Evolutionary conservation across 2,888 invertebrate species (phyloP).

Genomic region (Corbicula japonica): DNA sequence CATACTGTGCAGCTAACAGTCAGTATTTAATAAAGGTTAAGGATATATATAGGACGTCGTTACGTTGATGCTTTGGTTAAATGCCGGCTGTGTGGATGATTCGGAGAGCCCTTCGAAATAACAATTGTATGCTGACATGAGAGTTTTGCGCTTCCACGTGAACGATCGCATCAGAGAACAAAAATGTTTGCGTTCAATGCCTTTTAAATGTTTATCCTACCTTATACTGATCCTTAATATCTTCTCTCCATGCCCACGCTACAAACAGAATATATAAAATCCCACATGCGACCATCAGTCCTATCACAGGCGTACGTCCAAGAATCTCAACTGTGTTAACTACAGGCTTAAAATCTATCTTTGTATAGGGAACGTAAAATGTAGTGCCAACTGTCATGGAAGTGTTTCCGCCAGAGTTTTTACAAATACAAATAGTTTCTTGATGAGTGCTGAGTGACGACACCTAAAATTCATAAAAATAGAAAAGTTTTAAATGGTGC

Average conservation of each 20-base stretch:
- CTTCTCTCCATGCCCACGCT: slow-evolving; percentile 63
- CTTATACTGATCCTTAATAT: slow-evolving; percentile 63
- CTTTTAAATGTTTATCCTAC: too few relatives aligned
- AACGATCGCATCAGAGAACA: too few relatives aligned
- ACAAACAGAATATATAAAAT: slow-evolving; percentile 42
- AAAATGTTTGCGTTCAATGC: too few relatives aligned
- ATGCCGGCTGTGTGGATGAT: too few relatives aligned
- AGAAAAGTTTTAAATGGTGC: too few relatives aligned
- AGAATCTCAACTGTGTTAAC: background rate
- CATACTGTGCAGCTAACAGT: too few relatives aligned
- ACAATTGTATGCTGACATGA: too few relatives aligned
- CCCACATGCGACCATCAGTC: slow-evolving; percentile 30
- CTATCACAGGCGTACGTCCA: slow-evolving; percentile 55
- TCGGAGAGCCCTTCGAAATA: too few relatives aligned
- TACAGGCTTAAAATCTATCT: slow-evolving; percentile 84
- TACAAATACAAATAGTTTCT: slow-evolving; percentile 66
- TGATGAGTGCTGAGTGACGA: slow-evolving; percentile 56
- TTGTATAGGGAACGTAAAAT: slow-evolving; percentile 84
- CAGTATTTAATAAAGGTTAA: too few relatives aligned
- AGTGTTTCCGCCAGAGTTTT: slow-evolving; percentile 32
- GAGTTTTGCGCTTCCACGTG: too few relatives aligned
- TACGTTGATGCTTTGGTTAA: too few relatives aligned
- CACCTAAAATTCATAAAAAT: slow-evolving; percentile 62
- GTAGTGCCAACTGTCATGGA: slow-evolving; percentile 72
- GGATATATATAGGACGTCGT: too few relatives aligned